Conservation (phyloP, 2,113 vertebrate genomes). For the Hypanus sabinus region DNA sequence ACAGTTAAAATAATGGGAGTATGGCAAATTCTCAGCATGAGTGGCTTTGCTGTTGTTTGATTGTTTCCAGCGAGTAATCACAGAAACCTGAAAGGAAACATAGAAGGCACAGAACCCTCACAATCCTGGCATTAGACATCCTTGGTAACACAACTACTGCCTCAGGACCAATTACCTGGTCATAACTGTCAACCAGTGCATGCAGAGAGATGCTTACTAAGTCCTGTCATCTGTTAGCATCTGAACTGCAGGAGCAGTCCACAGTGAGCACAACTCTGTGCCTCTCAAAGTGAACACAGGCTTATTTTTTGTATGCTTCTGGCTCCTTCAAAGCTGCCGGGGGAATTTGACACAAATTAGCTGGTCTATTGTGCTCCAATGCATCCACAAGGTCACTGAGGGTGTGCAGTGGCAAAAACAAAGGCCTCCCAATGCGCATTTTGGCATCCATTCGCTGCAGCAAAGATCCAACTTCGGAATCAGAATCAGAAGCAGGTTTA, state of each 20-base stretch:
- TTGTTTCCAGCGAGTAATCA: background rate
- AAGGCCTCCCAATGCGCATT: background rate
- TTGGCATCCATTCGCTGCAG: background rate
- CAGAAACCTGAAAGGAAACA: conserved; percentile 19
- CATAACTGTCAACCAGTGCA: background rate
- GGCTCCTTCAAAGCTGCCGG: conserved; percentile 7
- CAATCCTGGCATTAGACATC: background rate
- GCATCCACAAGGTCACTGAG: background rate
- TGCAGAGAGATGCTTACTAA: conserved; percentile 14
- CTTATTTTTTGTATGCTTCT: background rate
- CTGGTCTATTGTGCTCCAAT: conserved; percentile 8
- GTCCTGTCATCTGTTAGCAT: conserved; percentile 17
- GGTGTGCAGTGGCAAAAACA: background rate
- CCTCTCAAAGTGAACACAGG: background rate
- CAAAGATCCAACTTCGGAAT: background rate
- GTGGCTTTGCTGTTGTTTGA: background rate
- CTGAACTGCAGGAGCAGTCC: background rate
- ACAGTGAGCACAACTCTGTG: background rate
- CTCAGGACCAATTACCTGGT: conserved; percentile 21
- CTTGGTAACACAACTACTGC: conserved; percentile 17
- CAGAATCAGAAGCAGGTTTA: no score
- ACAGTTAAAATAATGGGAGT: conserved; percentile 22
- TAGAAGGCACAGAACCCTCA: background rate
- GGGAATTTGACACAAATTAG: background rate
- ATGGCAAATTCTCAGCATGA: background rate